Conservation (phyloP, 1,140 invertebrate species). For the Drosophila ogumai region DNA sequence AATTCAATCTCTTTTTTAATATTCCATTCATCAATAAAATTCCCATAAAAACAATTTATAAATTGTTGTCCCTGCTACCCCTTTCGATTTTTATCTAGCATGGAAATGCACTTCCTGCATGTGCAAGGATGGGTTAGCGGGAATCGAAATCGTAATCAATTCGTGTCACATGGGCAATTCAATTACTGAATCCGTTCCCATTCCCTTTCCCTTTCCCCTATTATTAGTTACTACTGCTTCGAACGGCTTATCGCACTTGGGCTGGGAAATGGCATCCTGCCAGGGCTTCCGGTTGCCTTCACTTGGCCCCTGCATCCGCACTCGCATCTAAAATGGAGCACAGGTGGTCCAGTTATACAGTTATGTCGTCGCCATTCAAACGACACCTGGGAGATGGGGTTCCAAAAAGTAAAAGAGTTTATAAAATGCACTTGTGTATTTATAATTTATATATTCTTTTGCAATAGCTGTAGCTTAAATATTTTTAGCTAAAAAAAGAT, state of each 20-base stretch:
- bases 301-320: conserved; percentile 23
- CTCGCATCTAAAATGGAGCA: conserved; percentile 19
- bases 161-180: conserved; percentile 77
- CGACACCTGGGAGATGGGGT: neutral
- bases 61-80: conserved; percentile 2
- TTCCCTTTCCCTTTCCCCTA: conserved; percentile 5
- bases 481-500: too few species aligned
- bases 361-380: conserved; percentile 18
- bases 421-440: neutral
- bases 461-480: too few species aligned
- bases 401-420: neutral
- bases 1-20: neutral
- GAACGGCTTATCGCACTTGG: conserved; percentile 53
- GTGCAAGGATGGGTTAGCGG: neutral
- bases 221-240: conserved; percentile 18
- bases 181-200: conserved; percentile 55
- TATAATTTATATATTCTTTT: neutral
- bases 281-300: conserved; percentile 54
- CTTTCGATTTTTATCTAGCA: conserved; percentile 46
- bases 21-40: neutral
- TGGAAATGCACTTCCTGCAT: conserved; percentile 64
- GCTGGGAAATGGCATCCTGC: conserved; percentile 70
- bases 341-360: conserved; percentile 58
- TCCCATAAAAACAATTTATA: neutral
- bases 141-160: conserved; percentile 66